A percentile compares a stretch with the other conserved stretches of the same genome.
phyloP scores from a whole-genome alignment of 2,113 vertebrate genomes.

The Taurulus bubalis region DNA sequence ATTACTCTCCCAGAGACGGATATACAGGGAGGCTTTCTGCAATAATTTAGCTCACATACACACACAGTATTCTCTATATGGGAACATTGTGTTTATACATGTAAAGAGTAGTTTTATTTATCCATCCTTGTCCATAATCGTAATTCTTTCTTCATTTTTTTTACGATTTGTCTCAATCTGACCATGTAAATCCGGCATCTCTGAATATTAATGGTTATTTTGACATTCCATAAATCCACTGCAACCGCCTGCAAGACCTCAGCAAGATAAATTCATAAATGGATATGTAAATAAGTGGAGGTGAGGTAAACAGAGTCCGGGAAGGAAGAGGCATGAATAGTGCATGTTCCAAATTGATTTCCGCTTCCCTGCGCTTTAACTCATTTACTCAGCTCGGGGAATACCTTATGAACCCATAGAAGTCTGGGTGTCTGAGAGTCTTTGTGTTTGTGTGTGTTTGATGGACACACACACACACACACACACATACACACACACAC shows the following conservation, averaged over 20 bases:
- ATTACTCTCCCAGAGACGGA: constrained; percentile 17
- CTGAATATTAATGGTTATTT: constrained; percentile 65
- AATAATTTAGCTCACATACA: constrained; percentile 4
- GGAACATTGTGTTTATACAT: constrained; percentile 5
- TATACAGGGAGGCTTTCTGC: neutral
- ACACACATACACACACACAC: too few species aligned
- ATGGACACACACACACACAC: too few species aligned
- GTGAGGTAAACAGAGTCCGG: constrained; percentile 52
- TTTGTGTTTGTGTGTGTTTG: neutral
- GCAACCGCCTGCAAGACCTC: constrained; percentile 28
- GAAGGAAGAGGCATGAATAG: constrained; percentile 35
- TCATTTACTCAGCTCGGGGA: constrained; percentile 57
- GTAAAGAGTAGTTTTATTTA: neutral
- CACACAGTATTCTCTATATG: neutral
- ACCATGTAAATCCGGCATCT: constrained; percentile 15
- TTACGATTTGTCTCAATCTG: constrained; percentile 21
- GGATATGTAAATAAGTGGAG: constrained; percentile 72
- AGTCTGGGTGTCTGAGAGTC: neutral
- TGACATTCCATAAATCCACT: constrained; percentile 47
- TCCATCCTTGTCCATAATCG: neutral
- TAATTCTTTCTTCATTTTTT: constrained; percentile 18
- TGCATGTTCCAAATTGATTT: constrained; percentile 54
- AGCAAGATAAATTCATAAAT: constrained; percentile 67
- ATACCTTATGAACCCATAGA: constrained; percentile 16
- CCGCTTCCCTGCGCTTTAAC: constrained; percentile 44